Conservation (phyloP, 1,140 invertebrate species). For the Xylocopa sonorina region DNA sequence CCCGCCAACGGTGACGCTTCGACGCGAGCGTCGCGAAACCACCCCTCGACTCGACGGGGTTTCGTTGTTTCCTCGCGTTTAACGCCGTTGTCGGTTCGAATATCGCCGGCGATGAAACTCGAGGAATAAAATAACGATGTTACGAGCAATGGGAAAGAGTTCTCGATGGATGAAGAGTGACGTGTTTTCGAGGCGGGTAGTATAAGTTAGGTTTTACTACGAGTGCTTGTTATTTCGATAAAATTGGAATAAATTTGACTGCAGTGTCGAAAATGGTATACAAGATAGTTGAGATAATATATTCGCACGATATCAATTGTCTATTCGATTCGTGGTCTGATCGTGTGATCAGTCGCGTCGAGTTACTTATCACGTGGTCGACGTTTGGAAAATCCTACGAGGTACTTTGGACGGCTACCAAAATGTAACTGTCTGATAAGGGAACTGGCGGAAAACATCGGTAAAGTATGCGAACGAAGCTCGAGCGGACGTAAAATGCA, state of each 20-base stretch:
- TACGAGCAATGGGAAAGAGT: neutral
- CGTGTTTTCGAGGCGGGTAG: neutral
- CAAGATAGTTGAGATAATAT: neutral
- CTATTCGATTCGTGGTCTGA: no score
- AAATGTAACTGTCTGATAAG: slow-evolving; percentile 26
- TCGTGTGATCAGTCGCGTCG: neutral
- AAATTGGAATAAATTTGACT: neutral
- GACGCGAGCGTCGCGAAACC: neutral
- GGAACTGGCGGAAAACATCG: slow-evolving; percentile 23
- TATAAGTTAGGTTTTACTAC: no score
- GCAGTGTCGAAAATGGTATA: neutral
- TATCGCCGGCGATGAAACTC: neutral
- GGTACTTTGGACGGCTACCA: slow-evolving; percentile 32
- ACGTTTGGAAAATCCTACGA: slow-evolving; percentile 12
- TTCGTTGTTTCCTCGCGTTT: neutral
- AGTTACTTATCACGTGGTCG: neutral
- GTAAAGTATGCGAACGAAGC: neutral
- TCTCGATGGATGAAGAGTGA: no score
- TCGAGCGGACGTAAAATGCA: slow-evolving; percentile 23
- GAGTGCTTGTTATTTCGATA: no score
- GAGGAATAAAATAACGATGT: neutral
- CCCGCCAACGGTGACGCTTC: neutral
- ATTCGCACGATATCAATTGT: neutral
- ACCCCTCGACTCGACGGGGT: neutral
- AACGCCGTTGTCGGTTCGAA: neutral